Evolutionary conservation across 2,888 invertebrate species (phyloP), one percentile per base, ranked within the genome.

Genomic region (Aporophyla lueneburgensis): DNA sequence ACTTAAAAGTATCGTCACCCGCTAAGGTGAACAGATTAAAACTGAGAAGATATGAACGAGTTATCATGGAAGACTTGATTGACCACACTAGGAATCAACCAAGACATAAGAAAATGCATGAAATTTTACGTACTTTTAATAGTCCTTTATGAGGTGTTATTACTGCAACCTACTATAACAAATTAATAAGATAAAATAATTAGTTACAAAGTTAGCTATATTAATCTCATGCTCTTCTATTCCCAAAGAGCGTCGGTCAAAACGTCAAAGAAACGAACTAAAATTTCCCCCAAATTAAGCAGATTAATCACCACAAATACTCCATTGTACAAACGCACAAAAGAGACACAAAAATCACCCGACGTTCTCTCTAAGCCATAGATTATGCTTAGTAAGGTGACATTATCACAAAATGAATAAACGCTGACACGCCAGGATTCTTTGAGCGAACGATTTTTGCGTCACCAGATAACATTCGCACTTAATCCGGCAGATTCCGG

Each of bases 371-470:
- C n/a, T 58, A 66, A 76, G 69, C 83, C 86, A 63, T 72, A 81
- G 80, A 86, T 87, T 80, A 87, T 87, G 78, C 88, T 86, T 86
- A 74, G 78, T 71, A 81, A 81, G 85, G 81, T 81, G 75, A 84
- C 76, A 84, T 86, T 88, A 88, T 87, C 82, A 81, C 76, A 70
- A 86, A 88, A 88, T 88, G 85, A 88, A 89, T 91, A 91, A 91
- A 91, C 88, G 92, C 91, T 91, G 91, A 91, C 91, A 87, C 76
- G 63, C 76, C 77, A 78, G 77, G 77, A 88, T 88, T 90, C 89
- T 85, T 86, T 86, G 80, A 78, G 83, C 81, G 86, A 88, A 88
- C 88, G 84, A 87, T 87, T 78, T 80, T 78, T 83, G 89, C 83
- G 86, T 85, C 76, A 75, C 84, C 78, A 87, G 92, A 92, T 92